phyloP scores from a whole-genome alignment of 2,797 vertebrate genomes.

The Alcedo atthis region DNA sequence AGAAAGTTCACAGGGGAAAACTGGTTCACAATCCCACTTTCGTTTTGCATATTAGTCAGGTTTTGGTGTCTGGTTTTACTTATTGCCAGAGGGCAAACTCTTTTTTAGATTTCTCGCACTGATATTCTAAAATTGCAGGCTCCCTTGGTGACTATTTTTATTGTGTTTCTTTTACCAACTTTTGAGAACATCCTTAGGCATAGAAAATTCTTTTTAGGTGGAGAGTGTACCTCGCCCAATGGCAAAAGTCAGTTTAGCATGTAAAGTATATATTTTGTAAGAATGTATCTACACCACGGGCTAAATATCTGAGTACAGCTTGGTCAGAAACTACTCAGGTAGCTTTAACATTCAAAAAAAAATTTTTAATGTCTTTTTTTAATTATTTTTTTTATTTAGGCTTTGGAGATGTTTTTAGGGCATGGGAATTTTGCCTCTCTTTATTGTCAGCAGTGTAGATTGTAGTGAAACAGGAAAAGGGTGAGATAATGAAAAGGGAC shows the following conservation, averaged over 20 bases:
- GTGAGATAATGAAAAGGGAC: constrained; percentile 24
- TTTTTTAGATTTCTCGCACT: constrained; percentile 69
- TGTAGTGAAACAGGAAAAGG: constrained; percentile 26
- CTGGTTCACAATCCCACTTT: constrained; percentile 48
- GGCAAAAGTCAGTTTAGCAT: constrained; percentile 53
- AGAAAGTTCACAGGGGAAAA: constrained; percentile 60
- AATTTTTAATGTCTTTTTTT: neutral
- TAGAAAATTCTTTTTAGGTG: constrained; percentile 65
- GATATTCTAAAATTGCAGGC: constrained; percentile 70
- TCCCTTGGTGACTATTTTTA: constrained; percentile 59
- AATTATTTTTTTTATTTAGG: neutral
- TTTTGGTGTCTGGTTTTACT: constrained; percentile 67
- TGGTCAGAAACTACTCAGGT: constrained; percentile 10
- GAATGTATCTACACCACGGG: constrained; percentile 14
- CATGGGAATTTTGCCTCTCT: constrained; percentile 36
- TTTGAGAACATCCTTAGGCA: constrained; percentile 65
- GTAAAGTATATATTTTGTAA: constrained; percentile 48
- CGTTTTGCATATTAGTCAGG: constrained; percentile 64
- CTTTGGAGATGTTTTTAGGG: neutral
- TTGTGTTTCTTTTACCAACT: constrained; percentile 52
- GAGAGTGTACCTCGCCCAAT: constrained; percentile 28
- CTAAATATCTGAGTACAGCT: neutral
- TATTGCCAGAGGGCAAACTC: constrained; percentile 45
- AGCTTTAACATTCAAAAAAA: constrained; percentile 20
- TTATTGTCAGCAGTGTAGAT: neutral